Evolutionary conservation across 2,113 vertebrate species (phyloP).

Genomic region (Dasyornis broadbenti): DNA sequence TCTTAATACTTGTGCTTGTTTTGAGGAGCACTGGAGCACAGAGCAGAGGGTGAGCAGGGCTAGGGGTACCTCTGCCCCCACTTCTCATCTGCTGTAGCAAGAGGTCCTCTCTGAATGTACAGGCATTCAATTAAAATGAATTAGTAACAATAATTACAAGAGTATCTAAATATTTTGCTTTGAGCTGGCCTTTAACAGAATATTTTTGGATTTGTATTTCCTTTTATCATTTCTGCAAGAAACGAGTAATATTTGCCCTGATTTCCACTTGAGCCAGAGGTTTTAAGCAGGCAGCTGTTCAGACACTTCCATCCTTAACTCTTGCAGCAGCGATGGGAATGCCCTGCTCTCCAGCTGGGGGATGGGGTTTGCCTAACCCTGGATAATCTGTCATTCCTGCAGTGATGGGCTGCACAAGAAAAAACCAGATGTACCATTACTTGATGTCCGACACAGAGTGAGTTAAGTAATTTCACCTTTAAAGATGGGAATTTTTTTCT

Average conservation of each 20-base stretch:
- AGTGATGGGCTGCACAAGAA: rapidly evolving
- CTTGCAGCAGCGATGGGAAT: background rate
- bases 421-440: background rate
- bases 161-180: background rate
- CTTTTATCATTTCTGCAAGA: background rate
- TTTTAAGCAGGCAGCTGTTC: background rate
- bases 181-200: background rate
- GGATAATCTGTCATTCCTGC: background rate
- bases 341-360: background rate
- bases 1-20: background rate
- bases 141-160: background rate
- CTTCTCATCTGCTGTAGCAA: background rate
- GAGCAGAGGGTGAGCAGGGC: background rate
- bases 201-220: background rate
- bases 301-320: background rate
- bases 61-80: background rate
- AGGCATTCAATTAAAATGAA: background rate
- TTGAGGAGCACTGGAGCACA: background rate
- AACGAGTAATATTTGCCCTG: background rate
- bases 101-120: background rate
- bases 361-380: background rate
- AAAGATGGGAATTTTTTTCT: background rate
- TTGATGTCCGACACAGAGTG: background rate
- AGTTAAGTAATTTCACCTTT: background rate
- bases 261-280: background rate